Percentiles rank a stretch among this genome's conserved stretches.
Conservation (phyloP, 2,113 vertebrate species). For the Marmota flaviventris region DNA sequence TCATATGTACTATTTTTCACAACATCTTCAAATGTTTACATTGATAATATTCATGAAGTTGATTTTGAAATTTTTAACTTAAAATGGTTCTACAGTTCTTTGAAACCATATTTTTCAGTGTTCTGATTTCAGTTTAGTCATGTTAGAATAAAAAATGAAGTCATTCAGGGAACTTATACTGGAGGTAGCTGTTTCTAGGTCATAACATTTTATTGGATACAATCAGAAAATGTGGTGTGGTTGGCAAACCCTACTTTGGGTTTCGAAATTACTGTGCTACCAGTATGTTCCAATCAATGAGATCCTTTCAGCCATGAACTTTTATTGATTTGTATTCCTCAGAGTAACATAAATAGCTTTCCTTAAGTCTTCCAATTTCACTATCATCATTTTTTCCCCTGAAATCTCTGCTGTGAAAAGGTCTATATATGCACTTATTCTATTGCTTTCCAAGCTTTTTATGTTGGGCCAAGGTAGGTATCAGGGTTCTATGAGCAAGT, state of each 20-base stretch:
- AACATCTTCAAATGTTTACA: conserved; percentile 40
- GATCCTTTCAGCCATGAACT: conserved; percentile 92
- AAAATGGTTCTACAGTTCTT: conserved; percentile 63
- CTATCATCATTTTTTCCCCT: conserved; percentile 80
- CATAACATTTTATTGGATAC: conserved; percentile 86
- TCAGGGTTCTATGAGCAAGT: background rate
- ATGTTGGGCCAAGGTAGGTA: conserved; percentile 58
- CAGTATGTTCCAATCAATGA: conserved; percentile 94
- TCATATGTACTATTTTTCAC: conserved; percentile 50
- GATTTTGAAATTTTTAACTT: conserved; percentile 55
- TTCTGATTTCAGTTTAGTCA: conserved; percentile 75
- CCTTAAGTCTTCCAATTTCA: conserved; percentile 87
- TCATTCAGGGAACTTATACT: conserved; percentile 74
- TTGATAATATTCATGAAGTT: background rate
- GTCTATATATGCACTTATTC: conserved; percentile 82
- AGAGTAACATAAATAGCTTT: conserved; percentile 84
- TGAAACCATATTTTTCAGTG: conserved; percentile 63
- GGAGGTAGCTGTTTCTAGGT: conserved; percentile 81
- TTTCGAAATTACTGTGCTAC: conserved; percentile 89
- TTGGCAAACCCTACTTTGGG: conserved; percentile 84
- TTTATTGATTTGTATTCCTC: conserved; percentile 91
- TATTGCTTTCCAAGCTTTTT: conserved; percentile 56
- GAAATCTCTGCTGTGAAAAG: conserved; percentile 77
- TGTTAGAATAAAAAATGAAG: conserved; percentile 82
- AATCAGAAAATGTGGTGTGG: conserved; percentile 85